A percentile compares a stretch with the other conserved stretches of the same genome.
Evolutionary conservation across 2,888 invertebrate genomes (phyloP).

Genomic region (Sphecodes monilicornis): DNA sequence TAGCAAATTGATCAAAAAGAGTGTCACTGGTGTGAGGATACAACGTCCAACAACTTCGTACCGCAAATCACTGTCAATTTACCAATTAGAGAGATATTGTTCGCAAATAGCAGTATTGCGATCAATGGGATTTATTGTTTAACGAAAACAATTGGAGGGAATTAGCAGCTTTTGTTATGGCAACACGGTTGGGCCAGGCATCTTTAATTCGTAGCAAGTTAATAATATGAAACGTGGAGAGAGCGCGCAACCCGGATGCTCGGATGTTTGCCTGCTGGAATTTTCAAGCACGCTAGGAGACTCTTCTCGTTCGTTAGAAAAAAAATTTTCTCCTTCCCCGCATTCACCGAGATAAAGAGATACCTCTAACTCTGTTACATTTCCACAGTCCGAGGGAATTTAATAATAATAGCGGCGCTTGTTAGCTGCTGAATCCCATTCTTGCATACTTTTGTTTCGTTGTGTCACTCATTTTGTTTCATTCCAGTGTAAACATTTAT

Average conservation of each 20-base stretch:
- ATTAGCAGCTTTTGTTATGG: not conserved
- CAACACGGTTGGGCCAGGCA: not conserved
- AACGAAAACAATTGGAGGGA: not conserved
- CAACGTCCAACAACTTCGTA: too few relatives aligned
- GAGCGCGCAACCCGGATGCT: conserved; percentile 1
- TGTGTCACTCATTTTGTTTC: not conserved
- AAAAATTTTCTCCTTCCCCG: not conserved
- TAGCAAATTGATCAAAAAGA: not conserved
- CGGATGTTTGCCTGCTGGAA: conserved; percentile 7
- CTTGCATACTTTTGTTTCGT: not conserved
- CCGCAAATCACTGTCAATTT: not conserved
- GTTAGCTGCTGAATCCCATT: not conserved
- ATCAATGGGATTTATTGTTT: not conserved
- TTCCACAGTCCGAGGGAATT: not conserved
- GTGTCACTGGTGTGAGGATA: too few relatives aligned
- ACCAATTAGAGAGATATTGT: not conserved
- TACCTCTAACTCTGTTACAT: conserved; percentile 5
- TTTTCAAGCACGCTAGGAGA: conserved; percentile 12
- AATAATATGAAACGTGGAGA: conserved; percentile 43
- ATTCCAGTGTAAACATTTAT: not conserved
- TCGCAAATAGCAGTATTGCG: not conserved
- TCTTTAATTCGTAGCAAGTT: conserved; percentile 13
- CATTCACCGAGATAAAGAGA: conserved; percentile 1
- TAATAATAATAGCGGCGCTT: conserved; percentile 5
- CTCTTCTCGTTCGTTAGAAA: conserved; percentile 5